These are phyloP conservation scores for Synanthedon tipuliformis DNA, from an alignment of 2,888 invertebrate species.

Conservation along the genomic window DNA sequence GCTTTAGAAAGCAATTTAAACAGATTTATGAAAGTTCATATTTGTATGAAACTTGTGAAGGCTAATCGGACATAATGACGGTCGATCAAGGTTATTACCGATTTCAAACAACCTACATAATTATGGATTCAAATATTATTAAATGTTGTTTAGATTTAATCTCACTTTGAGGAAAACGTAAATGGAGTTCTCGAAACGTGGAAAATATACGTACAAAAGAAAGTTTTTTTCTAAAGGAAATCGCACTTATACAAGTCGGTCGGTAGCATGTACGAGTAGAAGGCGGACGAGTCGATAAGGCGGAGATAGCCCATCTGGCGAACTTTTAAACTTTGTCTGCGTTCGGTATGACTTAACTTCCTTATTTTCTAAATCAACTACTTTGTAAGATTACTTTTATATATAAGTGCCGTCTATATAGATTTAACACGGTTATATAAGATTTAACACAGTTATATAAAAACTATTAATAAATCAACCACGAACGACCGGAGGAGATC, in stretches of 20 bases:
- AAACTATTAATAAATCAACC: neutral
- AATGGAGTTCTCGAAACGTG: neutral
- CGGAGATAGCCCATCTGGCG: slow-evolving; percentile 30
- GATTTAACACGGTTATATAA: too few relatives aligned
- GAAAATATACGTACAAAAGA: neutral
- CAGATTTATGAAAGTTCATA: too few relatives aligned
- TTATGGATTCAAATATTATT: too few relatives aligned
- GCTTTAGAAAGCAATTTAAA: too few relatives aligned
- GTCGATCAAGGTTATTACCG: too few relatives aligned
- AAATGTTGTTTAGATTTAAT: too few relatives aligned
- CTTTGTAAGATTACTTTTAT: slow-evolving; percentile 28
- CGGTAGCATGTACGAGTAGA: neutral
- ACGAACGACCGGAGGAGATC: slow-evolving; percentile 1
- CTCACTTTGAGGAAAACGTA: neutral
- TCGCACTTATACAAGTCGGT: neutral
- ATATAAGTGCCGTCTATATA: slow-evolving; percentile 16
- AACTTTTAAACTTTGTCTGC: slow-evolving; percentile 32
- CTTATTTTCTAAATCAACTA: slow-evolving; percentile 32
- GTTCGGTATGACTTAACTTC: slow-evolving; percentile 19
- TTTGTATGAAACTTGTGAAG: too few relatives aligned
- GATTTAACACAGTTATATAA: neutral
- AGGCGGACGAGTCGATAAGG: slow-evolving; percentile 14
- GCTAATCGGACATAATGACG: too few relatives aligned
- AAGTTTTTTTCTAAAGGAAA: slow-evolving; percentile 1
- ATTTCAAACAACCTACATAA: too few relatives aligned